Evolutionary conservation across 2,797 vertebrate species (phyloP).

Genomic region (Myotis findleyi): DNA sequence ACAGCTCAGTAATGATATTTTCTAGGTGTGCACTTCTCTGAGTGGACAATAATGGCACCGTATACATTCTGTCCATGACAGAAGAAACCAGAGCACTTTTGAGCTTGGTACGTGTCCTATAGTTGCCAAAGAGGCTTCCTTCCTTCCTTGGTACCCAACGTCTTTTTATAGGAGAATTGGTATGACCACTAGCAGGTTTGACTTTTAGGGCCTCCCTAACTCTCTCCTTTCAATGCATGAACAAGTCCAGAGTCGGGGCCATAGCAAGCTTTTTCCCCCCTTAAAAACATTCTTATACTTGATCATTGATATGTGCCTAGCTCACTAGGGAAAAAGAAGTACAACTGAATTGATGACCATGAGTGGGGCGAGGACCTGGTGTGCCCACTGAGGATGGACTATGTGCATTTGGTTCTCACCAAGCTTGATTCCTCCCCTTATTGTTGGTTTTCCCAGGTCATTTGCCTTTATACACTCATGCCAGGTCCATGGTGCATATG

Average conservation of each 20-base stretch:
- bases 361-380: slow-evolving; percentile 79
- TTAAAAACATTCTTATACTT: slow-evolving; percentile 27
- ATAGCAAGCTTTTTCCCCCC: not conserved
- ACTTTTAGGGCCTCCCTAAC: not conserved
- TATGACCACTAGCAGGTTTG: not conserved
- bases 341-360: slow-evolving; percentile 77
- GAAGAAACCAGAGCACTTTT: not conserved
- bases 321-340: slow-evolving; percentile 66
- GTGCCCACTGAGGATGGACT: slow-evolving; percentile 73
- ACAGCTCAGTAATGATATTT: not conserved
- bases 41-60: not conserved
- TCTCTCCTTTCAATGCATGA: not conserved
- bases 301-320: not conserved
- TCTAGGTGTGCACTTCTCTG: not conserved
- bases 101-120: not conserved
- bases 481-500: slow-evolving; percentile 61
- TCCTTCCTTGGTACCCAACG: not conserved
- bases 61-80: not conserved
- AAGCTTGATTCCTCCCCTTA: slow-evolving; percentile 72
- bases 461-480: slow-evolving; percentile 63
- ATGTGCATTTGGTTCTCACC: slow-evolving; percentile 75
- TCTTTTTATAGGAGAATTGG: not conserved
- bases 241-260: not conserved
- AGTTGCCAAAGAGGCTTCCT: not conserved
- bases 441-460: slow-evolving; percentile 69